These are phyloP conservation scores for Charanyca ferruginea DNA, from an alignment of 2,888 invertebrate genomes.

Conservation along the genomic window DNA sequence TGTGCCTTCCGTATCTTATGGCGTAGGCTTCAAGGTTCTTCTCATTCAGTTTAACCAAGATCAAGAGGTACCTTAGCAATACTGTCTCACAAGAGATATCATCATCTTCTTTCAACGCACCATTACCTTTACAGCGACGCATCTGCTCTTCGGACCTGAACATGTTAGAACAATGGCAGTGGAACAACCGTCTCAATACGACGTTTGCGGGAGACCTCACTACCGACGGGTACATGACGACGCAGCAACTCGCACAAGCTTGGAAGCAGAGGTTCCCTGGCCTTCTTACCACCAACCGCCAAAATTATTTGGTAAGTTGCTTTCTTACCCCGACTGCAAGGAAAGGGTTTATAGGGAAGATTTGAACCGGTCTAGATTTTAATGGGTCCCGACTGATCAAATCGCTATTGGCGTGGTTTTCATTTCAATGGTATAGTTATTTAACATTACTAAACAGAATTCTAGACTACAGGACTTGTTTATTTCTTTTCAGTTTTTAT, in stretches of 20 bases:
- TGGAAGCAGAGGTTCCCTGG: conserved; percentile 93
- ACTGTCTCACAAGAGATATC: neutral
- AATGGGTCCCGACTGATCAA: too few relatives aligned
- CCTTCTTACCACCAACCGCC: conserved; percentile 90
- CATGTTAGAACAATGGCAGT: conserved; percentile 92
- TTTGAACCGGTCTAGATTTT: too few relatives aligned
- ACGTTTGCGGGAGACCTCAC: conserved; percentile 92
- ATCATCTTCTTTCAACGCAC: neutral
- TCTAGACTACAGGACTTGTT: too few relatives aligned
- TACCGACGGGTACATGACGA: conserved; percentile 92
- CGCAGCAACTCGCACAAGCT: conserved; percentile 93
- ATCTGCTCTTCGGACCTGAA: conserved; percentile 93
- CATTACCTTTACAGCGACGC: conserved; percentile 80
- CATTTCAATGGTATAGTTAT: too few relatives aligned
- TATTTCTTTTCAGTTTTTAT: too few relatives aligned
- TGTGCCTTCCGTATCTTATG: too few relatives aligned
- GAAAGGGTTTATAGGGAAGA: too few relatives aligned
- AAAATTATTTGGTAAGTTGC: conserved; percentile 90
- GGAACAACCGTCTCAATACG: conserved; percentile 91
- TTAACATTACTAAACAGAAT: too few relatives aligned
- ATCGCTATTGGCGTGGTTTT: too few relatives aligned
- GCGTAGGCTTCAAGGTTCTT: too few relatives aligned
- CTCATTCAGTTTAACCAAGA: too few relatives aligned
- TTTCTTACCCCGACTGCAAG: too few relatives aligned
- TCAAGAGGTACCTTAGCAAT: neutral